phyloP scores from a whole-genome alignment of 2,797 vertebrate genomes.

The Poecilia gillii region DNA sequence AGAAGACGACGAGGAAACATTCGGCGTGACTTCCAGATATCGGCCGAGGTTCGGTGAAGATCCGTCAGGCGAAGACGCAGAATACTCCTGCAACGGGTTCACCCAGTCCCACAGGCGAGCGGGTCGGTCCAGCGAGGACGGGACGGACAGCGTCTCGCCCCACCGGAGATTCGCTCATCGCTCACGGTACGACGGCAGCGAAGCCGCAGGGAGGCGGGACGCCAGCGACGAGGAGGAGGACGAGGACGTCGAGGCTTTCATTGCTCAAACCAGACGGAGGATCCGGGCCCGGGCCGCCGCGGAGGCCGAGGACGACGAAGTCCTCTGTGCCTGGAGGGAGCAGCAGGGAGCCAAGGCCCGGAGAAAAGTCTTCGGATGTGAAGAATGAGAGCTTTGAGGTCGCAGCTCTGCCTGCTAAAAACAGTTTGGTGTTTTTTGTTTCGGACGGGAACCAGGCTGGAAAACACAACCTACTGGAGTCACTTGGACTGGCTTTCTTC shows the following conservation, averaged over 20 bases:
- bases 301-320: slow-evolving; percentile 88
- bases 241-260: slow-evolving; percentile 78
- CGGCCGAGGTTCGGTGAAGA: slow-evolving; percentile 74
- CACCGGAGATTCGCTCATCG: slow-evolving; percentile 83
- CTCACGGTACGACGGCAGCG: slow-evolving; percentile 76
- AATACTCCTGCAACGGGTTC: slow-evolving; percentile 57
- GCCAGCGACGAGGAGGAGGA: slow-evolving; percentile 79
- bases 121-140: slow-evolving; percentile 55
- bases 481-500: neutral
- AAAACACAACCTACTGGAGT: neutral
- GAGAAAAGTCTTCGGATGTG: slow-evolving; percentile 24
- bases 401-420: neutral
- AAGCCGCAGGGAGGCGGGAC: slow-evolving; percentile 60
- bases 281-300: slow-evolving; percentile 81
- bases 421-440: neutral
- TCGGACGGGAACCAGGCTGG: neutral
- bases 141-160: slow-evolving; percentile 73
- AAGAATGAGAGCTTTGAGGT: slow-evolving; percentile 6
- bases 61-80: slow-evolving; percentile 52
- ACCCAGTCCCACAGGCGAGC: slow-evolving; percentile 52
- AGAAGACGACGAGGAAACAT: slow-evolving; percentile 72
- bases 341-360: slow-evolving; percentile 85
- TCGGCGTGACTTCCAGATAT: slow-evolving; percentile 73
- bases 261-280: slow-evolving; percentile 82
- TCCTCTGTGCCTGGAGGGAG: slow-evolving; percentile 90